Evolutionary conservation across 1,140 invertebrate genomes (phyloP), one percentile per base, ranked within the genome.

Genomic region (Hypothenemus hampei): DNA sequence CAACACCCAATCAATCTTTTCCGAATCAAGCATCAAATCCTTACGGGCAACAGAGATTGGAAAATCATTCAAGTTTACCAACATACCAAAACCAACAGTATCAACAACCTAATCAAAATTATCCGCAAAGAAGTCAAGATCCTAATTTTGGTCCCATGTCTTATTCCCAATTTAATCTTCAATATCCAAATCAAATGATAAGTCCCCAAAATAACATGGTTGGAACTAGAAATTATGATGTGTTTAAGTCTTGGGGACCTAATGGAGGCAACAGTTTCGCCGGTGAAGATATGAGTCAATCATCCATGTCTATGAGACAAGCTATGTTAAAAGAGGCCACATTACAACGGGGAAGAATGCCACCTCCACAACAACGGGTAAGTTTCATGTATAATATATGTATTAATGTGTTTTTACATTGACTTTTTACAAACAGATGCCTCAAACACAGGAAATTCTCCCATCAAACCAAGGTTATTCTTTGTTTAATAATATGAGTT

Each of bases 251-350:
- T n/a, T 61, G 60, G 58, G 53, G 43, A 37, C 51, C 54, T 18
- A 53, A 57, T 44, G 51, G 33, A 10, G 41, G 49, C 6, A 54
- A 46, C 15, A 58, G 47, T 37, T 39, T 57, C 26, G 52, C 45
- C 10, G 44, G 23, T 10, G 51, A 54, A 16, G 52, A 60, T 16
- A 47, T 13, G 20, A 22, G 16, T 0, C 49, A 55, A 15, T 56
- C 53, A 15, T 58, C 48, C 11, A 61, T 68, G 58, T 68, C 67
- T 0, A 67, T 70, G 60, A 39, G 69, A 37, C 69, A 70, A 44
- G 64, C 67, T 0, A 70, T 70, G 69, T 40, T 70, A 15, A 69
- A 70, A 22, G 69, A 70, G 49, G 62, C 61, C 15, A 61, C 47
- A 15, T n/a, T 59, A 18, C 57, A 52, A 6, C 44, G 51, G 11